A percentile compares a stretch with the other conserved stretches of the same genome.
phyloP scores from a whole-genome alignment of 2,797 vertebrate species.

The Megaceryle alcyon region DNA sequence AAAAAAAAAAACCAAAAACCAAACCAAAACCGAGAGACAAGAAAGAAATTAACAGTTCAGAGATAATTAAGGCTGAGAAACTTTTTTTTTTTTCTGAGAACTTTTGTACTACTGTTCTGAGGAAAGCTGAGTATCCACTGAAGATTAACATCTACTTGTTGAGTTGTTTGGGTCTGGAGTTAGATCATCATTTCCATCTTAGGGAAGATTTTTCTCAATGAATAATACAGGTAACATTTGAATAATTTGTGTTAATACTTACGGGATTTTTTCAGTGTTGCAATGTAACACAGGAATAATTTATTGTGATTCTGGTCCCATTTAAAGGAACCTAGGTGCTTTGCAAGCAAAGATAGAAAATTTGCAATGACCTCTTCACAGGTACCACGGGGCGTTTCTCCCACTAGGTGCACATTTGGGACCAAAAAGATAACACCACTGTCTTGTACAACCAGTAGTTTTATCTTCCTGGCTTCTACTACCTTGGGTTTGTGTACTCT shows the following conservation, averaged over 20 bases:
- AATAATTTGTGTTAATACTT: neutral
- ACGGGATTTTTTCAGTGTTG: neutral
- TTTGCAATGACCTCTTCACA: neutral
- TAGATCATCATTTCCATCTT: neutral
- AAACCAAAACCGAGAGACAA: neutral
- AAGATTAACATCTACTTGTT: neutral
- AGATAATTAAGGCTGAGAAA: conserved; percentile 32
- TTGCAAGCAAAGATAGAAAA: neutral
- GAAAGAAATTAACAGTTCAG: neutral
- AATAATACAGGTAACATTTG: neutral
- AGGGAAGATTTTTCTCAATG: neutral
- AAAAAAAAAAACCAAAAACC: neutral
- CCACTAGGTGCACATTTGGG: neutral
- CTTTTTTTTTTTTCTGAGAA: neutral
- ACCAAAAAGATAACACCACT: neutral
- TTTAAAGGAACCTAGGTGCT: neutral
- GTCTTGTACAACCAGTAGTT: neutral
- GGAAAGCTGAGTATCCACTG: neutral
- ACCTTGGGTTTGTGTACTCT: neutral
- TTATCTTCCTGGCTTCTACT: neutral
- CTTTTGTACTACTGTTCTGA: neutral
- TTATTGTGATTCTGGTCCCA: neutral
- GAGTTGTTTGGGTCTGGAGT: neutral
- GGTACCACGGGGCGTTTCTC: neutral
- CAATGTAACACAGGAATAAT: neutral